Percentiles rank a stretch among this genome's conserved stretches.
These are phyloP conservation scores for Melanaphis sacchari DNA, from an alignment of 1,140 invertebrate species.

Conservation along the genomic window DNA sequence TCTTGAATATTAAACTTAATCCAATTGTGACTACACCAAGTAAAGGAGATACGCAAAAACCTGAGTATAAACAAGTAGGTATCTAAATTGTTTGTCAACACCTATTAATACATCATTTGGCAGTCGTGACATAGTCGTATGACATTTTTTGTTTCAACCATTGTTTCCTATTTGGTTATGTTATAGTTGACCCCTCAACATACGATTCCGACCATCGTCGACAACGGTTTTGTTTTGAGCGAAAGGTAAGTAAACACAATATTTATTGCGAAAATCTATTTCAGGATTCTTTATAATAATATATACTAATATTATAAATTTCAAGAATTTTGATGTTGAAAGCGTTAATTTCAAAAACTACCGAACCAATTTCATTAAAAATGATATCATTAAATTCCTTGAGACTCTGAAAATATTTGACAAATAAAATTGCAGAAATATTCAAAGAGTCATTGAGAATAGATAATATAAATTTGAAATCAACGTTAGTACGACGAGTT, in stretches of 20 bases:
- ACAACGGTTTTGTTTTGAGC: constrained; percentile 72
- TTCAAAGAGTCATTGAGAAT: no score
- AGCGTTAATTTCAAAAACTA: background rate
- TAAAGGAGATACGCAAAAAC: constrained; percentile 40
- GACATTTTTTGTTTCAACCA: background rate
- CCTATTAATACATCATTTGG: background rate
- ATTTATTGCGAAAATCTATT: background rate
- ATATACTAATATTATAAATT: background rate
- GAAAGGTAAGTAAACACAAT: constrained; percentile 68
- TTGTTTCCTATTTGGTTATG: background rate
- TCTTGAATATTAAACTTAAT: constrained; percentile 57
- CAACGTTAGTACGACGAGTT: no score
- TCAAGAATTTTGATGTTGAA: background rate
- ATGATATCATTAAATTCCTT: background rate
- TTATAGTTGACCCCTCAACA: constrained; percentile 73
- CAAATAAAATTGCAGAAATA: no score
- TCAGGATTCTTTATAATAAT: background rate
- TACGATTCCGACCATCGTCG: constrained; percentile 72
- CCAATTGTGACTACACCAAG: constrained; percentile 42
- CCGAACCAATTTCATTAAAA: background rate
- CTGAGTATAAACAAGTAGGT: constrained; percentile 32
- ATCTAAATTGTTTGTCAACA: background rate
- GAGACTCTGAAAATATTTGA: background rate
- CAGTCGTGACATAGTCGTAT: no score
- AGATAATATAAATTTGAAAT: no score